Percentiles rank a stretch among this genome's conserved stretches.
These are phyloP conservation scores for Amphipyra berbera DNA, from an alignment of 2,888 invertebrate genomes.

Conservation along the genomic window DNA sequence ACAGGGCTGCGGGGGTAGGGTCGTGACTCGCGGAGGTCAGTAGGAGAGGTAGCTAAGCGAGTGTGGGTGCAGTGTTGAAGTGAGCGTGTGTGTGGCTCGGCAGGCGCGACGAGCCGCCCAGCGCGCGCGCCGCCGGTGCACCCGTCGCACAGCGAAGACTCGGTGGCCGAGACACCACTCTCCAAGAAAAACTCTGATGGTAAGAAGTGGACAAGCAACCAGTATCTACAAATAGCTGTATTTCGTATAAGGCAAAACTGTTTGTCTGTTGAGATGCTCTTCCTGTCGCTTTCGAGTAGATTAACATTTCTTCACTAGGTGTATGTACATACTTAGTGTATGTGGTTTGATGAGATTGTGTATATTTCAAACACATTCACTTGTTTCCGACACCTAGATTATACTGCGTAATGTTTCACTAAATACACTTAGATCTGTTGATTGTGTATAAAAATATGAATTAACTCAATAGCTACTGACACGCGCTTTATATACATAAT, in stretches of 20 bases:
- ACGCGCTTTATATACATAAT: conserved; percentile 36
- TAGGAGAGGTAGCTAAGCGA: conserved; percentile 35
- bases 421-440: conserved; percentile 59
- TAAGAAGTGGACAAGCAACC: conserved; percentile 87
- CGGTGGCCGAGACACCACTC: conserved; percentile 94
- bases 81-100: conserved; percentile 85
- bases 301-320: conserved; percentile 67
- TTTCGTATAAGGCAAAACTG: conserved; percentile 72
- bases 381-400: conserved; percentile 60
- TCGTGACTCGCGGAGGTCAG: conserved; percentile 13
- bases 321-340: conserved; percentile 65
- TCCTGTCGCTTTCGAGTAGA: conserved; percentile 80
- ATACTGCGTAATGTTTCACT: conserved; percentile 59
- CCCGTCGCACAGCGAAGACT: conserved; percentile 95
- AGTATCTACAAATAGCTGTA: conserved; percentile 66
- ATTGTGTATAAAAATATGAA: conserved; percentile 52
- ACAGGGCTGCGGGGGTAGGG: conserved; percentile 8
- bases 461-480: conserved; percentile 50
- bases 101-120: conserved; percentile 85
- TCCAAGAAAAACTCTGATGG: conserved; percentile 96
- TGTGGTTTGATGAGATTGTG: conserved; percentile 62
- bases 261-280: conserved; percentile 77
- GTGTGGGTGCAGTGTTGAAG: conserved; percentile 75
- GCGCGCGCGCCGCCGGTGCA: conserved; percentile 86
- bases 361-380: conserved; percentile 59